Conservation (phyloP, 2,888 invertebrate species). For the Hypena proboscidalis region DNA sequence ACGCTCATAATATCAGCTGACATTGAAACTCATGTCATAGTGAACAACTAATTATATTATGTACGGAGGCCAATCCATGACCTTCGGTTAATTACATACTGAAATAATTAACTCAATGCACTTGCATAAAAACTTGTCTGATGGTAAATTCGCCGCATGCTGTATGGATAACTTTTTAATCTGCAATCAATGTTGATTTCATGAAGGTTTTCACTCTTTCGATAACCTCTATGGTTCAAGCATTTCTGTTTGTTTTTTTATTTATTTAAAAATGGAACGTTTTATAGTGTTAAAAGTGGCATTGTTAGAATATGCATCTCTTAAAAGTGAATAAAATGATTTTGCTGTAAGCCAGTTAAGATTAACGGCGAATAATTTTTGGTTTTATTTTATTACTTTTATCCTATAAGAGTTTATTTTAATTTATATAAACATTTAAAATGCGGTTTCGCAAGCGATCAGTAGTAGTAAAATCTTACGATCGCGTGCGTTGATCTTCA, state of each 20-base stretch:
- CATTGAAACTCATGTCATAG: constrained; percentile 28
- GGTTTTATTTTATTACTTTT: constrained; percentile 29
- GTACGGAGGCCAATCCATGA: constrained; percentile 26
- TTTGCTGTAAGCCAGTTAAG: constrained; percentile 14
- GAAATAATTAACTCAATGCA: constrained; percentile 15
- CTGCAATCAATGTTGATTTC: constrained; percentile 4
- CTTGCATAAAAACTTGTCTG: constrained; percentile 19
- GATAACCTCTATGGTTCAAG: constrained; percentile 5
- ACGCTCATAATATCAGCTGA: constrained; percentile 20
- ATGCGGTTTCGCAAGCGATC: constrained; percentile 16
- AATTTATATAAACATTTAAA: constrained; percentile 10
- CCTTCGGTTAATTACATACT: constrained; percentile 34
- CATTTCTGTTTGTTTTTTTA: constrained; percentile 8
- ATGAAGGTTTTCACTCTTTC: background rate
- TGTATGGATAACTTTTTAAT: constrained; percentile 19
- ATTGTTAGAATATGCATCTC: constrained; percentile 16
- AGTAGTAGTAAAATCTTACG: constrained; percentile 13
- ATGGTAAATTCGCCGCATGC: constrained; percentile 7
- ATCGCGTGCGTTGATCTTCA: constrained; percentile 24
- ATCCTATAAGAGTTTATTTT: constrained; percentile 20
- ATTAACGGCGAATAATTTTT: constrained; percentile 26
- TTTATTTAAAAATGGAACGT: constrained; percentile 13
- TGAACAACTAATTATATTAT: constrained; percentile 27
- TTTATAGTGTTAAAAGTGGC: constrained; percentile 14
- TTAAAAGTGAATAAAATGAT: constrained; percentile 20